A percentile compares a stretch with the other conserved stretches of the same genome.
Evolutionary conservation across 2,113 vertebrate species (phyloP).

Genomic region (Anhinga anhinga): DNA sequence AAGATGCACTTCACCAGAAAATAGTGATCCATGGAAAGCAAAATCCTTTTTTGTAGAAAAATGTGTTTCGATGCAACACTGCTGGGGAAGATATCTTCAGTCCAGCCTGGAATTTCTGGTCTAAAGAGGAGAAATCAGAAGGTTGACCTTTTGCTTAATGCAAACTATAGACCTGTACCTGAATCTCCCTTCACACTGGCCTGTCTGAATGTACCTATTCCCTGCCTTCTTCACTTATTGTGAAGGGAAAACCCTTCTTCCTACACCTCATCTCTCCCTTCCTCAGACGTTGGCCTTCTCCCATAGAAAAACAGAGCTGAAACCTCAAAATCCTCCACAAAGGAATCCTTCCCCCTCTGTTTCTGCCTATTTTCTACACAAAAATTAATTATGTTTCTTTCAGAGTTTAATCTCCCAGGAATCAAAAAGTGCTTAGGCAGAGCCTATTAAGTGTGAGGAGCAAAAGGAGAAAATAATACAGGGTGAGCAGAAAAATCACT

Average conservation of each 20-base stretch:
- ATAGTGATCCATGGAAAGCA: neutral
- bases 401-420: neutral
- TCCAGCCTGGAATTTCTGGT: neutral
- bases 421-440: neutral
- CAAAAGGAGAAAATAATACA: neutral
- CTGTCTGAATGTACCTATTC: neutral
- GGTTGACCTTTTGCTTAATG: neutral
- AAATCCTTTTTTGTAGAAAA: neutral
- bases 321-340: neutral
- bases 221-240: neutral
- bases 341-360: neutral
- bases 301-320: neutral
- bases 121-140: neutral
- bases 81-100: neutral
- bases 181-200: neutral
- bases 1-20: neutral
- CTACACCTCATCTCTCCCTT: neutral
- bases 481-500: neutral
- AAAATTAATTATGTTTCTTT: neutral
- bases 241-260: neutral
- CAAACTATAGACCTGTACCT: neutral
- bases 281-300: neutral
- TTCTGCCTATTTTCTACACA: neutral
- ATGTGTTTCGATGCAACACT: neutral
- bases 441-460: neutral